phyloP scores from a whole-genome alignment of 2,797 vertebrate species.

The Vespertilio murinus region DNA sequence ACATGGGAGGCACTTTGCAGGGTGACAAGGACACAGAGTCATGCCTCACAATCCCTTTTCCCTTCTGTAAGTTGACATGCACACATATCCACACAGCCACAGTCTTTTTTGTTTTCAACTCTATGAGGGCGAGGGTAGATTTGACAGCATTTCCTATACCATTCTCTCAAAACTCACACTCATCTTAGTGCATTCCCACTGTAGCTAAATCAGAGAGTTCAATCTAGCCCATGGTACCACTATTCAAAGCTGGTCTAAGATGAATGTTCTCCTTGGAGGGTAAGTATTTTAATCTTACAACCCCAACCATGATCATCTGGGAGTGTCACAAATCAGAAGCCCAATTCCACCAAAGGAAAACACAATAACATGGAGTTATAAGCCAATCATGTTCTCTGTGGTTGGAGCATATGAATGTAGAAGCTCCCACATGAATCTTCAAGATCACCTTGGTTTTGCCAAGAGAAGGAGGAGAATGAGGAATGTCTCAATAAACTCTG shows the following conservation, averaged over 20 bases:
- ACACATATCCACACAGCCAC: background rate
- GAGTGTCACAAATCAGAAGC: slow-evolving; percentile 46
- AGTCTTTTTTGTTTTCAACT: background rate
- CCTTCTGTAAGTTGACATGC: background rate
- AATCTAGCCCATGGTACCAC: background rate
- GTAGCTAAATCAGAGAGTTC: background rate
- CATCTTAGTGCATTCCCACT: slow-evolving; percentile 27
- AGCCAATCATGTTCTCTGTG: background rate
- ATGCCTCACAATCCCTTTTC: background rate
- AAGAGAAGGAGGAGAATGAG: background rate
- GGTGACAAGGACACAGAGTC: background rate
- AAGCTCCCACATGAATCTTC: slow-evolving; percentile 43
- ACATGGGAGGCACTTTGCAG: accelerated
- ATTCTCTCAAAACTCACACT: accelerated
- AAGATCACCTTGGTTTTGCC: slow-evolving; percentile 5
- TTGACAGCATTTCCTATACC: background rate
- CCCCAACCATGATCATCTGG: background rate
- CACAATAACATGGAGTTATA: background rate
- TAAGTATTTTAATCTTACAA: slow-evolving; percentile 37
- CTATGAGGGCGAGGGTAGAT: background rate
- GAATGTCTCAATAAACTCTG: slow-evolving; percentile 5
- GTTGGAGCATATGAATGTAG: background rate
- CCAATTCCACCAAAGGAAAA: slow-evolving; percentile 52
- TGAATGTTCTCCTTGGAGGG: background rate
- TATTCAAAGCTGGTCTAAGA: slow-evolving; percentile 43